Evolutionary conservation across 2,888 invertebrate genomes (phyloP).

Genomic region (Prosapia bicincta): DNA sequence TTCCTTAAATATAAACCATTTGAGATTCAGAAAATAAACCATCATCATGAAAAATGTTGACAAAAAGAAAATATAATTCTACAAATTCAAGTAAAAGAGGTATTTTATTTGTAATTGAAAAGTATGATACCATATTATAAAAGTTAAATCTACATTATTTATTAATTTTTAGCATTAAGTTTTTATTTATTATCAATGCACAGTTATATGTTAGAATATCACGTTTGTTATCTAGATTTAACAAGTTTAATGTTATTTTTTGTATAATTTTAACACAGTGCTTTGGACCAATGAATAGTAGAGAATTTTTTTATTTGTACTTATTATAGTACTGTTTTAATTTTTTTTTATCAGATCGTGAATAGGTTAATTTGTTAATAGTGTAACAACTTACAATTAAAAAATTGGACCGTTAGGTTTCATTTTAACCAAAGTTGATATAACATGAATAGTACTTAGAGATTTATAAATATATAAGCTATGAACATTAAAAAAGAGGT

Average conservation of each 20-base stretch:
- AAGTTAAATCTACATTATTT: neutral
- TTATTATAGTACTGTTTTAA: neutral
- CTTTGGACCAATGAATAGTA: neutral
- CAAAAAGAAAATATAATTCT: too few relatives aligned
- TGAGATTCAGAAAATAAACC: too few relatives aligned
- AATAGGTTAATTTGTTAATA: neutral
- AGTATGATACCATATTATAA: too few relatives aligned
- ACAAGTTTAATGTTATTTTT: neutral
- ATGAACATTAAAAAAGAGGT: constrained; percentile 10
- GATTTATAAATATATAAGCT: constrained; percentile 24
- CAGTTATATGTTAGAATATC: neutral
- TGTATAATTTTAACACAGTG: neutral
- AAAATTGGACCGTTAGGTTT: constrained; percentile 19
- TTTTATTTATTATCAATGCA: neutral
- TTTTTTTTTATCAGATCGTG: neutral
- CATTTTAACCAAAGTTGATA: constrained; percentile 33
- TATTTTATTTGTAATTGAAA: neutral
- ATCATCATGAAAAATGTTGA: too few relatives aligned
- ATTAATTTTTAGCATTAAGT: neutral
- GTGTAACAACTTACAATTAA: neutral
- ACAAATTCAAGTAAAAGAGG: neutral
- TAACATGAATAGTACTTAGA: constrained; percentile 27
- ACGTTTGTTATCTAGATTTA: neutral
- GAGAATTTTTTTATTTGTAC: neutral
- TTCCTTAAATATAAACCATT: too few relatives aligned